These are phyloP conservation scores for Prunella himalayana DNA, from an alignment of 2,113 vertebrate species.

Conservation along the genomic window DNA sequence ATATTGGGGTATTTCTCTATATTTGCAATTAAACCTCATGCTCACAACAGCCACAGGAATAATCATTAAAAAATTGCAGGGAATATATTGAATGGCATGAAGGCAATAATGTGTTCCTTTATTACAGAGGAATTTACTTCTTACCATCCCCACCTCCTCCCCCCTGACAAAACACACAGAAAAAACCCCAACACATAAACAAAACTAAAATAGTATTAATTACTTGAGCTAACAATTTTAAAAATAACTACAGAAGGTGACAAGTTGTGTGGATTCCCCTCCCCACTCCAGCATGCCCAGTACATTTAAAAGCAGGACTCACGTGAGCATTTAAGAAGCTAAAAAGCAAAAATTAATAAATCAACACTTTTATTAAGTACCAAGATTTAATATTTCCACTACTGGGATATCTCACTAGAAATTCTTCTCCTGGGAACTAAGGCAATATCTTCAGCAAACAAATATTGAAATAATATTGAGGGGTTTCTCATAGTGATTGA, in stretches of 20 bases:
- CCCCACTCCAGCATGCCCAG: neutral
- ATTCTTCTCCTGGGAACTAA: neutral
- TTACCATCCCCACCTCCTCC: neutral
- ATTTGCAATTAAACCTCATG: neutral
- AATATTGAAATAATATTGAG: neutral
- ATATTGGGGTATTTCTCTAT: neutral
- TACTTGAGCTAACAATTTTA: neutral
- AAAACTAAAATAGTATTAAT: neutral
- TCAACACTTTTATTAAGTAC: neutral
- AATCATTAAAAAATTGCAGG: neutral
- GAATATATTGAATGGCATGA: neutral
- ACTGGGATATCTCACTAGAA: neutral
- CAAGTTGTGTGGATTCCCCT: neutral
- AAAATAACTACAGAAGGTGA: neutral
- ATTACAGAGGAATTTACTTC: neutral
- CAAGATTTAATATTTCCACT: neutral
- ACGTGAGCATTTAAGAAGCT: neutral
- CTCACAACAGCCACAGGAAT: neutral
- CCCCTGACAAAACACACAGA: neutral
- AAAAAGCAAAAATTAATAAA: neutral
- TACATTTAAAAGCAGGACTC: neutral
- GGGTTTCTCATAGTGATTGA: neutral
- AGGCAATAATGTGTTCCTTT: neutral
- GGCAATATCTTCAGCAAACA: neutral
- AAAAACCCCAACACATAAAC: neutral